Base-by-base conservation (phyloP, 2,113 vertebrate species). In the Myodes glareolus region DNA sequence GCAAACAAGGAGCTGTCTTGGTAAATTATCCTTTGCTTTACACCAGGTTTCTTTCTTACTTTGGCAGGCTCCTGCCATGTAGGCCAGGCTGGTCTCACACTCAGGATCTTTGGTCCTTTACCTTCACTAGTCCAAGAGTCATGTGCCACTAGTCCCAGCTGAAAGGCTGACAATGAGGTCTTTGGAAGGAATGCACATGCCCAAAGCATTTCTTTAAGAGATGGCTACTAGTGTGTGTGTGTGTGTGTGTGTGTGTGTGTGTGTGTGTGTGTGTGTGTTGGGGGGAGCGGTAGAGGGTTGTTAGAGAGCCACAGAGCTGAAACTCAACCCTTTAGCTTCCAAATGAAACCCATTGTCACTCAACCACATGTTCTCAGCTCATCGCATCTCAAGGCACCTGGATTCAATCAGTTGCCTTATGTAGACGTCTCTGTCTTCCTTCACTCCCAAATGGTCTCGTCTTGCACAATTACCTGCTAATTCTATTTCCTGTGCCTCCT, bases 121-220 rank as follows among this genome's bases (percentile, higher is more conserved):
- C 70, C 39, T 76, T 58, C 11, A 5, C 17, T n/a, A 73, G 36
- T 39, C 70, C 0, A 19, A 27, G 39, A 23, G 5, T 42, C 75
- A 47, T 36, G 65, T 68, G 10, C 42, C 31, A 25, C 63, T 63
- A 50, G 6, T 14, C 5, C 29, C 17, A 72, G 39, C 63, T 96
- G 13, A 25, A 92, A 78, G 63, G 47, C 63, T 94, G 5, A 13
- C 91, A 75, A 45, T 94, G 82, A 39, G 55, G 36, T 82, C 67
- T 88, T 97, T 93, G 77, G 75, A 91, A 94, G 25, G 10, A 47
- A 67, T 42, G 52, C 8, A 87, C 2, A 6, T 67, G 42, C 29
- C 90, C 33, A 23, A 90, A 93, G 61, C 36, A 84, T 91, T 81
- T 92, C 78, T 50, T 96, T 85, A 91, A 97, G 73, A 89, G 84